These are phyloP conservation scores for Pseudanteris insignis DNA, from an alignment of 2,888 invertebrate genomes.

Conservation along the genomic window DNA sequence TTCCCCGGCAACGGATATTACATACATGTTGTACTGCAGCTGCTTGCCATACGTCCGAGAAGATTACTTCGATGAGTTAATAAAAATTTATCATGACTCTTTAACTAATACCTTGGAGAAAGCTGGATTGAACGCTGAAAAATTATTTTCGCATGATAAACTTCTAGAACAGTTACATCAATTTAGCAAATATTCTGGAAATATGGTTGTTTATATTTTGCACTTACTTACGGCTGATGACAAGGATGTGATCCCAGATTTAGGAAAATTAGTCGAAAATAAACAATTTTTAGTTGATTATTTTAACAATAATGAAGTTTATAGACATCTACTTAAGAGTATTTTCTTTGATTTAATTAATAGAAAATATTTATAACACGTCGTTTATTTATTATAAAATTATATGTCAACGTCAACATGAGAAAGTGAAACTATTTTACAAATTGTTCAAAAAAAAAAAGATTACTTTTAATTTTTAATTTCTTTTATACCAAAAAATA, in stretches of 20 bases:
- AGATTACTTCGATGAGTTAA: constrained; percentile 51
- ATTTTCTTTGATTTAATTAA: constrained; percentile 48
- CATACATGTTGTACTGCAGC: constrained; percentile 58
- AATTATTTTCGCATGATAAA: constrained; percentile 53
- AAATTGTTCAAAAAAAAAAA: too few relatives aligned
- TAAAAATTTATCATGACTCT: constrained; percentile 56
- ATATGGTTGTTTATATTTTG: constrained; percentile 49
- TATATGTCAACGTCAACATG: too few relatives aligned
- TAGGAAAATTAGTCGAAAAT: constrained; percentile 11
- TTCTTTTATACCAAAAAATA: too few relatives aligned
- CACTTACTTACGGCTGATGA: constrained; percentile 50
- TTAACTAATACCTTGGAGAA: constrained; percentile 48
- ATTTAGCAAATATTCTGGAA: constrained; percentile 51
- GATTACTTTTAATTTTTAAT: too few relatives aligned
- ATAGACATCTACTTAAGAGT: constrained; percentile 32
- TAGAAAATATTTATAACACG: constrained; percentile 41
- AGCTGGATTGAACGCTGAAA: constrained; percentile 50
- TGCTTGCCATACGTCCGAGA: constrained; percentile 51
- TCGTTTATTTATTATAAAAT: not conserved
- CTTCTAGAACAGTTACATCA: constrained; percentile 52
- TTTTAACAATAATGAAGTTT: constrained; percentile 38
- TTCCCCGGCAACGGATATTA: constrained; percentile 55
- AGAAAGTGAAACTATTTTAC: too few relatives aligned
- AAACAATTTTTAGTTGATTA: constrained; percentile 3
- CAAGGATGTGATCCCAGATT: constrained; percentile 46